phyloP scores from a whole-genome alignment of 2,797 vertebrate genomes.

The Perodicticus potto region DNA sequence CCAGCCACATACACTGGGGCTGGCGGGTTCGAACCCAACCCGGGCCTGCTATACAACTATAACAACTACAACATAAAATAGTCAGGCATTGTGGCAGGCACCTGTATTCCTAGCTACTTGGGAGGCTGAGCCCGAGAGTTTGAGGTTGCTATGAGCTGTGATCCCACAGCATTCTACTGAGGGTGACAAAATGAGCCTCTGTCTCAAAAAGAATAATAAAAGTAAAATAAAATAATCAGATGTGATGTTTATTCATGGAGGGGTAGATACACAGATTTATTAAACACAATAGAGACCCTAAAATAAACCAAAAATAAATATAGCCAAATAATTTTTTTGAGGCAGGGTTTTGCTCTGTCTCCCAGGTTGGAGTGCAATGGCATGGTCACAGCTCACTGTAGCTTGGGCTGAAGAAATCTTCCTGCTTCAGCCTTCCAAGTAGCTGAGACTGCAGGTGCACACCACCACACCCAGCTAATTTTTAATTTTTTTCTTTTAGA shows the following conservation, averaged over 20 bases:
- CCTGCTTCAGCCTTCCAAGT: not conserved
- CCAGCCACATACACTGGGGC: too few relatives aligned
- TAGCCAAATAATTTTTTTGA: not conserved
- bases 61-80: too few relatives aligned
- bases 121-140: too few relatives aligned
- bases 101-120: too few relatives aligned
- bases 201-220: too few relatives aligned
- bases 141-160: too few relatives aligned
- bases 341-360: not conserved
- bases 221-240: not conserved
- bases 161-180: too few relatives aligned
- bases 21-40: too few relatives aligned
- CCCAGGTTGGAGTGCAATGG: not conserved
- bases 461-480: not conserved
- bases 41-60: too few relatives aligned
- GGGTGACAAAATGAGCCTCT: too few relatives aligned
- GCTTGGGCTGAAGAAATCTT: not conserved
- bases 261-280: not conserved
- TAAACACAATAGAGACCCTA: not conserved
- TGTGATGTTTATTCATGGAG: not conserved
- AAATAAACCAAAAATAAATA: not conserved
- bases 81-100: too few relatives aligned
- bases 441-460: not conserved
- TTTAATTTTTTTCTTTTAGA: not conserved
- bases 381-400: not conserved